Percentiles rank a stretch among this genome's conserved stretches.
phyloP scores from a whole-genome alignment of 92 coral and sea anemone genomes.

The Ricordea florida region DNA sequence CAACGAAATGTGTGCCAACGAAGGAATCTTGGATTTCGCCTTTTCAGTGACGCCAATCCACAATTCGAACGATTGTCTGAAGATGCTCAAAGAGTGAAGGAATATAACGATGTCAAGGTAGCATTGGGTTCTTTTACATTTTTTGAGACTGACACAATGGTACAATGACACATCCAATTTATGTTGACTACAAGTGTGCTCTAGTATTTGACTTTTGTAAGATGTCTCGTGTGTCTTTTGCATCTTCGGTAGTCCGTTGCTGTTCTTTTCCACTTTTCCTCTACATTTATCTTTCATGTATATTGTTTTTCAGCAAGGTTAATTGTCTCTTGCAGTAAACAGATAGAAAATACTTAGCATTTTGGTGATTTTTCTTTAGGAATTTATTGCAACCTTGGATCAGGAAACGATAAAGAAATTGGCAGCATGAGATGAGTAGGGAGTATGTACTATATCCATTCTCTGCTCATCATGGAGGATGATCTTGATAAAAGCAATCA shows the following conservation, averaged over 20 bases:
- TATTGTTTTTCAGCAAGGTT: not conserved
- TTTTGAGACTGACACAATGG: too few species aligned
- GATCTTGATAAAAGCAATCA: not conserved
- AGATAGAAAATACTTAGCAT: conserved; percentile 8
- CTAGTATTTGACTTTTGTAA: too few species aligned
- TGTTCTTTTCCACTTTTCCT: not conserved
- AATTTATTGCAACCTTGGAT: not conserved
- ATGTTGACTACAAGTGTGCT: too few species aligned
- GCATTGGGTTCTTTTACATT: too few species aligned
- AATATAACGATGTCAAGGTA: too few species aligned
- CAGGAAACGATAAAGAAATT: not conserved
- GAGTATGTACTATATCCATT: conserved; percentile 5
- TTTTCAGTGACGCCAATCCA: too few species aligned
- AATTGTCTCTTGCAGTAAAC: not conserved
- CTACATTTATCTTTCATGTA: not conserved
- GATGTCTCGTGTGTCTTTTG: too few species aligned
- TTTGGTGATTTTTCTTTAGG: conserved; percentile 9
- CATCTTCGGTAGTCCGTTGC: not conserved
- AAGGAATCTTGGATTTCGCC: too few species aligned
- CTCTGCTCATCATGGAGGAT: conserved; percentile 8
- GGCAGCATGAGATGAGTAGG: not conserved
- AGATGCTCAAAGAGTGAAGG: too few species aligned
- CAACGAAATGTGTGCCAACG: too few species aligned
- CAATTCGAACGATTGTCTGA: too few species aligned
- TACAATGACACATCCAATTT: too few species aligned